These are phyloP conservation scores for Engraulis encrasicolus DNA, from an alignment of 2,113 vertebrate species.

Conservation along the genomic window DNA sequence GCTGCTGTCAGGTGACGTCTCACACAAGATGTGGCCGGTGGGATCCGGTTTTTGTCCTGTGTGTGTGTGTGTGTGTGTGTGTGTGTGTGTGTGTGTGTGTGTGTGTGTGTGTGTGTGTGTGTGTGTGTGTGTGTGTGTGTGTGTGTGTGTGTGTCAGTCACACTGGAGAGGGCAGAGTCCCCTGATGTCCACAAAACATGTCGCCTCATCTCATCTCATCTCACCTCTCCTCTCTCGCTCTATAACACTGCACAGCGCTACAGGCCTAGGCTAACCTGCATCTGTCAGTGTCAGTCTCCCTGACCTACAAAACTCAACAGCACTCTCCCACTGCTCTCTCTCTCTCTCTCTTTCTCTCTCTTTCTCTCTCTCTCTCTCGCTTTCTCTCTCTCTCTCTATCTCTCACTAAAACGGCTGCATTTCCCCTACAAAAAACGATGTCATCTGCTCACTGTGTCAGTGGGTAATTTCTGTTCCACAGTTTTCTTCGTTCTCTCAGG, in stretches of 20 bases:
- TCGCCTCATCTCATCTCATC: background rate
- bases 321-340: background rate
- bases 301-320: conserved; percentile 32
- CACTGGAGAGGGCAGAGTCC: background rate
- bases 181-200: background rate
- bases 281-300: conserved; percentile 20
- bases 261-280: conserved; percentile 6
- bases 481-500: too few species aligned
- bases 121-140: conserved; percentile 18
- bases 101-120: conserved; percentile 20
- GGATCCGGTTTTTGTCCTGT: too few species aligned
- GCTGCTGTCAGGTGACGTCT: too few species aligned
- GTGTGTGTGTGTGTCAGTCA: conserved; percentile 18
- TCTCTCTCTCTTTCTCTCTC: background rate
- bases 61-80: too few species aligned
- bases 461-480: background rate
- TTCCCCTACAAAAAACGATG: background rate
- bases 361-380: background rate
- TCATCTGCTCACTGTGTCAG: background rate
- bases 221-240: background rate
- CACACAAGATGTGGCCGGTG: too few species aligned
- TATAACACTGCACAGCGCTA: background rate
- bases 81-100: background rate
- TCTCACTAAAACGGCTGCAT: background rate
- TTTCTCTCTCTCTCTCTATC: background rate